phyloP scores from a whole-genome alignment of 2,113 vertebrate genomes.

The Leptosomus discolor region DNA sequence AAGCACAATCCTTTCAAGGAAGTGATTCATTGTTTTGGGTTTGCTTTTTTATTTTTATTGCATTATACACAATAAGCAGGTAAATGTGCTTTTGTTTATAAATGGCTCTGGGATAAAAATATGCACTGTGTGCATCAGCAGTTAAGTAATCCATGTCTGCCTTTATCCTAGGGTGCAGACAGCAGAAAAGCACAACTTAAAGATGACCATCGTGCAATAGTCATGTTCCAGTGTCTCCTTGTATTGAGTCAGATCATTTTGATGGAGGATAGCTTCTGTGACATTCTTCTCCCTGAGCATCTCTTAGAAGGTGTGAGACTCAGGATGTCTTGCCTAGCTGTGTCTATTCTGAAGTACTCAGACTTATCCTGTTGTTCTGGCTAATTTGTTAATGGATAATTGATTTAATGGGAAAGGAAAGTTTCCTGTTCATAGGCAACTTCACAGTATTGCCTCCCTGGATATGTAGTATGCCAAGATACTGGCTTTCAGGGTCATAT shows the following conservation, averaged over 20 bases:
- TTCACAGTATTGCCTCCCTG: background rate
- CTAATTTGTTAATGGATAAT: slow-evolving; percentile 10
- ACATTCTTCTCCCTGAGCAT: background rate
- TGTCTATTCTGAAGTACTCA: background rate
- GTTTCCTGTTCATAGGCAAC: background rate
- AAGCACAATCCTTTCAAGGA: background rate
- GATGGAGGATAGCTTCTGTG: background rate
- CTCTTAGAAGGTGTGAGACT: background rate
- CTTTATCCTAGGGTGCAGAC: background rate
- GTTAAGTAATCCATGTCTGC: background rate
- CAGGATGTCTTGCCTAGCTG: background rate
- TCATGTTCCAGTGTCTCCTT: background rate
- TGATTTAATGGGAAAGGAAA: background rate
- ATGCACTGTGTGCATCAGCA: background rate
- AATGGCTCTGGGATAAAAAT: background rate
- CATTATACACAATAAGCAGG: background rate
- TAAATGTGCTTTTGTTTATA: background rate
- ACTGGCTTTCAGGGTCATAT: slow-evolving; percentile 4
- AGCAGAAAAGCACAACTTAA: background rate
- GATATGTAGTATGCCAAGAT: background rate
- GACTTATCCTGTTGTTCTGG: background rate
- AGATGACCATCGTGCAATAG: background rate
- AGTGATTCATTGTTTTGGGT: background rate
- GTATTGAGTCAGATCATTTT: background rate
- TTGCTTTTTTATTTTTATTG: slow-evolving; percentile 1